These are phyloP conservation scores for Drosophila sucinea DNA, from an alignment of 1,140 invertebrate genomes.

Conservation along the genomic window DNA sequence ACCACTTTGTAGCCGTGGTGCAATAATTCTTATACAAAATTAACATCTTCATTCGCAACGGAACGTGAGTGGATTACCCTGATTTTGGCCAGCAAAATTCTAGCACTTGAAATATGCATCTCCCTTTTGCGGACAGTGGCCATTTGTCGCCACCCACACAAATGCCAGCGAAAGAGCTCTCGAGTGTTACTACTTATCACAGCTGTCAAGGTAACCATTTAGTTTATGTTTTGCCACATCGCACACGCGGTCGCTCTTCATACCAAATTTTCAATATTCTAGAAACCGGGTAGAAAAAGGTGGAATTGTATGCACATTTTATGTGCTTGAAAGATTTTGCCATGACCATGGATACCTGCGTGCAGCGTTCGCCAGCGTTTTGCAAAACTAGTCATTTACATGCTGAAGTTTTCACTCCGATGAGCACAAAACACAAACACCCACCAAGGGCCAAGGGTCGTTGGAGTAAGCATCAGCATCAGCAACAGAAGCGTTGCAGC, in stretches of 20 bases:
- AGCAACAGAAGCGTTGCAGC: constrained; percentile 28
- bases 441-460: constrained; percentile 18
- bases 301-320: constrained; percentile 6
- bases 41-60: constrained; percentile 5
- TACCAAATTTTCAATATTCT: constrained; percentile 13
- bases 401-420: constrained; percentile 60
- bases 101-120: not conserved
- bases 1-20: constrained; percentile 1
- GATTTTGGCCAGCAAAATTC: constrained; percentile 3
- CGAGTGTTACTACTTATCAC: constrained; percentile 17
- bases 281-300: not conserved
- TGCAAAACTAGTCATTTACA: constrained; percentile 60
- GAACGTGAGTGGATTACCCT: constrained; percentile 8
- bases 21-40: constrained; percentile 9
- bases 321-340: constrained; percentile 1
- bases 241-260: not conserved
- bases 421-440: constrained; percentile 55
- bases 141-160: constrained; percentile 1
- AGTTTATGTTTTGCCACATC: constrained; percentile 21
- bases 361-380: constrained; percentile 4
- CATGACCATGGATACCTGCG: constrained; percentile 1
- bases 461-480: constrained; percentile 20
- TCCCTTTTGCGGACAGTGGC: not conserved
- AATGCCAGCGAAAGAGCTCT: not conserved
- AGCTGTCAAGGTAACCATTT: not conserved